phyloP scores from a whole-genome alignment of 2,888 invertebrate species.

The Venusia cambrica region DNA sequence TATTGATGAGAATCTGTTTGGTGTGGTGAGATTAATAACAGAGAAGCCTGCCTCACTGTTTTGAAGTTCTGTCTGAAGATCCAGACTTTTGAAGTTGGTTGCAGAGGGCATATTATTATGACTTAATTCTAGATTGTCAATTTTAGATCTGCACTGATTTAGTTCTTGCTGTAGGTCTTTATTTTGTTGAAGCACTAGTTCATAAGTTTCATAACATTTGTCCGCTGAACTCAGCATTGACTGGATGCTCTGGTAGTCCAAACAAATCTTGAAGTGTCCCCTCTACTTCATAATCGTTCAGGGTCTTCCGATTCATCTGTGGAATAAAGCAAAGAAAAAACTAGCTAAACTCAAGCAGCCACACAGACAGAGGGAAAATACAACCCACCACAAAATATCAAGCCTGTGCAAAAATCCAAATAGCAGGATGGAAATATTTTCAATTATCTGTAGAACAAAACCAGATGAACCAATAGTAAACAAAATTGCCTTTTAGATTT shows the following conservation, averaged over 20 bases:
- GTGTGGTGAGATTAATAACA: too few relatives aligned
- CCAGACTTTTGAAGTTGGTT: too few relatives aligned
- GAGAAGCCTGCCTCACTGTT: too few relatives aligned
- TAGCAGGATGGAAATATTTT: slow-evolving; percentile 7
- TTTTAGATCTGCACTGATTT: too few relatives aligned
- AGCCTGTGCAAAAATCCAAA: slow-evolving; percentile 6
- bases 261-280: slow-evolving; percentile 20
- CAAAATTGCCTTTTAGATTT: slow-evolving; percentile 10
- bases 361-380: slow-evolving; percentile 16
- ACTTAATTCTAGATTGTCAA: too few relatives aligned
- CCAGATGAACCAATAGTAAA: slow-evolving; percentile 9
- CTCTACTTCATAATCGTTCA: slow-evolving; percentile 22
- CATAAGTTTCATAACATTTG: too few relatives aligned
- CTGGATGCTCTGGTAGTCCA: slow-evolving; percentile 22
- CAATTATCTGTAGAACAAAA: slow-evolving; percentile 7
- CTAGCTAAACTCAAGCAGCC: slow-evolving; percentile 13
- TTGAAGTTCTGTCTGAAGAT: too few relatives aligned
- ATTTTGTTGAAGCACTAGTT: too few relatives aligned
- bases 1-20: too few relatives aligned
- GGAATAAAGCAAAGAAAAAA: slow-evolving; percentile 16
- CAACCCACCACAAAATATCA: slow-evolving; percentile 14
- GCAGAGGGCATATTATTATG: too few relatives aligned
- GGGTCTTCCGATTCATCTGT: slow-evolving; percentile 15
- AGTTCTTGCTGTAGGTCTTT: too few relatives aligned
- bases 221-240: too few relatives aligned